phyloP scores from a whole-genome alignment of 1,140 invertebrate genomes.

The Pentalonia nigronervosa region DNA sequence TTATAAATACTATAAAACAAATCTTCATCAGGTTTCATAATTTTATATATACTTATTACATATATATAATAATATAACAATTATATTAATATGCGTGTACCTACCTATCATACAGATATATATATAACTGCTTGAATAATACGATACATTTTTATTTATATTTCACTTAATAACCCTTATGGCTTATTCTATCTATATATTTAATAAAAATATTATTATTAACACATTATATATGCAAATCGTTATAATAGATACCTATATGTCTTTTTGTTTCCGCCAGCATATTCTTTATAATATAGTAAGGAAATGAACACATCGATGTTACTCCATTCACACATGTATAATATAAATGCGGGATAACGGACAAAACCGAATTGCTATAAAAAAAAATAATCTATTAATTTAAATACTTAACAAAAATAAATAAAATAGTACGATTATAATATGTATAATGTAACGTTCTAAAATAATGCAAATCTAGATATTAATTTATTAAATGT shows the following conservation, averaged over 20 bases:
- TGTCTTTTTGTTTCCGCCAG: slow-evolving; percentile 40
- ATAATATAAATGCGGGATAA: slow-evolving; percentile 26
- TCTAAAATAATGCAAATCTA: not conserved
- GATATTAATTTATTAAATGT: not conserved
- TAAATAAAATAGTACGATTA: not conserved
- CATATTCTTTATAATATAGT: slow-evolving; percentile 28
- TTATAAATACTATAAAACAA: not conserved
- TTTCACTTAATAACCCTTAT: not conserved
- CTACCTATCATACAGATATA: too few species aligned
- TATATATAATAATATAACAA: not conserved
- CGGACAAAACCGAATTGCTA: slow-evolving; percentile 19
- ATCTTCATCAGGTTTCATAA: not conserved
- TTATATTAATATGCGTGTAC: too few species aligned
- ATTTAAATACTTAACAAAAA: not conserved
- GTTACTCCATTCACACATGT: not conserved
- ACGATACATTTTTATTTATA: not conserved
- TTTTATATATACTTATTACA: not conserved
- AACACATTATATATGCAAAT: not conserved
- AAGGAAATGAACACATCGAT: not conserved
- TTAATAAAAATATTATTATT: too few species aligned
- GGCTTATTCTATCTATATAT: too few species aligned
- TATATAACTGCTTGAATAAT: not conserved
- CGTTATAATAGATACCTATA: not conserved
- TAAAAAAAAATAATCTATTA: not conserved
- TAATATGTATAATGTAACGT: not conserved